Percentiles rank a stretch among this genome's conserved stretches.
Evolutionary conservation across 2,888 invertebrate species (phyloP).

Genomic region (Amblyteles armatorius): DNA sequence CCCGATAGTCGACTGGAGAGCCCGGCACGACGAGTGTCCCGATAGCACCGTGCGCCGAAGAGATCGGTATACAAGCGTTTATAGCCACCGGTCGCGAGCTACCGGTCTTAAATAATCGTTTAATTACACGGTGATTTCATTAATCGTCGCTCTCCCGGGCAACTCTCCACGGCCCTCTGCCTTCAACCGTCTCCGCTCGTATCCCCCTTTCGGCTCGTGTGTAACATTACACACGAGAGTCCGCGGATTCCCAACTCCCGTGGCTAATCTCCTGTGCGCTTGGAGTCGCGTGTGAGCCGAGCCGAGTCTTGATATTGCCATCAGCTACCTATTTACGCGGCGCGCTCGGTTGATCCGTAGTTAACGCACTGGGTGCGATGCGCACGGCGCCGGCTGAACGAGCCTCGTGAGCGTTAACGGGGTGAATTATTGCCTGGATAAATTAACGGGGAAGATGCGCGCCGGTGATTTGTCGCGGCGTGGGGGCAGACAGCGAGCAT

Average conservation of each 20-base stretch:
- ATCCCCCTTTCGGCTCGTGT: not conserved
- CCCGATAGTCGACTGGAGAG: not conserved
- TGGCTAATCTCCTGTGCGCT: constrained; percentile 11
- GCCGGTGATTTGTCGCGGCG: constrained; percentile 29
- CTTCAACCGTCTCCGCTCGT: not conserved
- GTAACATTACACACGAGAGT: not conserved
- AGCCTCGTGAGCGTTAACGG: constrained; percentile 15
- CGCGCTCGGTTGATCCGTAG: constrained; percentile 46
- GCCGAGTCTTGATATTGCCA: constrained; percentile 40
- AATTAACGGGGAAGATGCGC: constrained; percentile 37
- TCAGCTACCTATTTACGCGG: constrained; percentile 58
- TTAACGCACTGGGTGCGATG: constrained; percentile 22
- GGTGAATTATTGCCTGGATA: constrained; percentile 51
- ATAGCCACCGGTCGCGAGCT: constrained; percentile 67
- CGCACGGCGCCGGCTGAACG: not conserved
- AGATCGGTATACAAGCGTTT: constrained; percentile 47
- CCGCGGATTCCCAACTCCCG: constrained; percentile 11
- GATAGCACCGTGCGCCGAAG: constrained; percentile 36
- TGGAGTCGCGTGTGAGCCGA: constrained; percentile 2
- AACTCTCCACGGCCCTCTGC: not conserved
- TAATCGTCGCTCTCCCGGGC: constrained; percentile 50
- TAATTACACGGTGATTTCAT: constrained; percentile 72
- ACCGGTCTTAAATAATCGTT: constrained; percentile 79
- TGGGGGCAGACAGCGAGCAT: constrained; percentile 13
- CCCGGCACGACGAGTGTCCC: not conserved